A percentile compares a stretch with the other conserved stretches of the same genome.
Evolutionary conservation across 2,888 invertebrate species (phyloP).

Genomic region (Vesta saturnalis): DNA sequence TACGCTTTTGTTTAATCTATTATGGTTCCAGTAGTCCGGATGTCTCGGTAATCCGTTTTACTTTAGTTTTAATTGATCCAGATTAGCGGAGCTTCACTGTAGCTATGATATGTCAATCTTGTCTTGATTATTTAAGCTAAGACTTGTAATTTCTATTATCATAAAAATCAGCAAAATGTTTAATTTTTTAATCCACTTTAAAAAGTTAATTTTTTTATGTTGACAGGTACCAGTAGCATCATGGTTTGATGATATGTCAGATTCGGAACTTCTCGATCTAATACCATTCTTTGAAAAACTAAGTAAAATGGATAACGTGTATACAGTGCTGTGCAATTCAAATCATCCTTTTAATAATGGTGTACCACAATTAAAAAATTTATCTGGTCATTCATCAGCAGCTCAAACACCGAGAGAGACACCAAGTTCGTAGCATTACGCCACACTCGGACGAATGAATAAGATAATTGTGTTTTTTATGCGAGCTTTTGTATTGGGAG

Average conservation of each 20-base stretch:
- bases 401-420: conserved; percentile 44
- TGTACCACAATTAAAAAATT: conserved; percentile 53
- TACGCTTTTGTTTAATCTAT: no score
- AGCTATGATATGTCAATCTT: no score
- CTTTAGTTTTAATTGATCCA: no score
- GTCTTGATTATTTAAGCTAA: no score
- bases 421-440: conserved; percentile 56
- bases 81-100: no score
- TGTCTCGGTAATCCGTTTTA: no score
- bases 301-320: conserved; percentile 96
- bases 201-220: conserved; percentile 15
- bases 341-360: conserved; percentile 81
- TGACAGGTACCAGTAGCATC: conserved; percentile 97
- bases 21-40: no score
- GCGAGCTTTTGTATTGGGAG: conserved; percentile 44
- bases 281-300: conserved; percentile 98
- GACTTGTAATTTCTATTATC: no score
- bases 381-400: conserved; percentile 42
- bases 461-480: conserved; percentile 48
- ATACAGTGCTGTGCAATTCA: conserved; percentile 92
- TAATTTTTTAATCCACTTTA: no score
- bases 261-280: conserved; percentile 95
- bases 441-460: conserved; percentile 41
- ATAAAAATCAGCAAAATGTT: no score
- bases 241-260: conserved; percentile 99